phyloP scores from a whole-genome alignment of 2,888 invertebrate genomes.

The Parasteatoda lunata region DNA sequence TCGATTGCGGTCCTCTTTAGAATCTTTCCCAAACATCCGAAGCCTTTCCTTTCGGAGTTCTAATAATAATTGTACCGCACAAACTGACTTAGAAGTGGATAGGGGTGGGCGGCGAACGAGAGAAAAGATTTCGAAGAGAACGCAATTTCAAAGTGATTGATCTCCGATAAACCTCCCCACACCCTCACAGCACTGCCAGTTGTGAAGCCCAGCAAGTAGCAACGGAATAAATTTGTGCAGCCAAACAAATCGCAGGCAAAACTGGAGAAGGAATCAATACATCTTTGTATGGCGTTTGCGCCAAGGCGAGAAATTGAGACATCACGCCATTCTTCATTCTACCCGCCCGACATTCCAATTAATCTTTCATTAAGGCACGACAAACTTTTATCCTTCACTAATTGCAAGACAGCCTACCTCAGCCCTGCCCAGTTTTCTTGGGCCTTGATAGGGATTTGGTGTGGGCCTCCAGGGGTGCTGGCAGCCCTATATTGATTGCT shows the following conservation, averaged over 20 bases:
- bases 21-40: neutral
- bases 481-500: conserved; percentile 62
- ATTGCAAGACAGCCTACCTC: conserved; percentile 57
- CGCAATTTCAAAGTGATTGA: conserved; percentile 62
- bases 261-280: conserved; percentile 36
- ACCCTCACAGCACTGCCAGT: neutral
- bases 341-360: conserved; percentile 53
- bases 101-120: neutral
- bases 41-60: neutral
- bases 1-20: neutral
- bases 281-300: conserved; percentile 23
- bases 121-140: conserved; percentile 35
- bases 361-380: conserved; percentile 69
- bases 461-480: conserved; percentile 34
- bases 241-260: conserved; percentile 55
- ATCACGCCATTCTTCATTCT: conserved; percentile 50
- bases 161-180: conserved; percentile 41
- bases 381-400: conserved; percentile 69
- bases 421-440: conserved; percentile 31
- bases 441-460: conserved; percentile 53
- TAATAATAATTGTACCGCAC: conserved; percentile 24
- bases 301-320: conserved; percentile 53
- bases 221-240: conserved; percentile 53
- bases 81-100: neutral
- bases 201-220: neutral